Percentiles rank a stretch among this genome's conserved stretches.
Conservation (phyloP, 2,113 vertebrate species). For the Tor tambroides region DNA sequence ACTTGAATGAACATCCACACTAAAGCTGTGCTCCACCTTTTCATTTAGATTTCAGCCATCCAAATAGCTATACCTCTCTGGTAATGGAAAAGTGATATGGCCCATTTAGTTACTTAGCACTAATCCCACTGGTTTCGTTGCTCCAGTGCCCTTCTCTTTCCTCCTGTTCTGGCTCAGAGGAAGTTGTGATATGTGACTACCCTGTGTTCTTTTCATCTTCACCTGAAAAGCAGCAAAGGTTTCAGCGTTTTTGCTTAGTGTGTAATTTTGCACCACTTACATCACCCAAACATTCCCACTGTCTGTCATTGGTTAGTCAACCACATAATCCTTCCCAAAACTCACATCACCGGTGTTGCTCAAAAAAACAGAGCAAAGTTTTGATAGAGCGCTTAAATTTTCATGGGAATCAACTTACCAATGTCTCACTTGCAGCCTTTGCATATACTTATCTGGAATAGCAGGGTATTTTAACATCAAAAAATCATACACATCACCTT, state of each 20-base stretch:
- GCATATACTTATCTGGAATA: not conserved
- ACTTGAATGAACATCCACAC: slow-evolving; percentile 56
- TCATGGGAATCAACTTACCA: not conserved
- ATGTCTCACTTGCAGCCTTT: not conserved
- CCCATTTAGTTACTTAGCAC: slow-evolving; percentile 75
- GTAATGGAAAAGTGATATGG: slow-evolving; percentile 75
- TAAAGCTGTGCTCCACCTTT: slow-evolving; percentile 62
- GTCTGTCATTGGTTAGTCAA: not conserved
- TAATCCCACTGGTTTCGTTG: slow-evolving; percentile 72
- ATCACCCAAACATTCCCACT: not conserved
- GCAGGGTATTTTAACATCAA: not conserved
- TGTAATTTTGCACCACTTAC: not conserved
- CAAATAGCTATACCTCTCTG: slow-evolving; percentile 67
- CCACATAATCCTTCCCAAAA: not conserved
- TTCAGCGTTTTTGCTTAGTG: not conserved
- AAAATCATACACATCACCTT: not conserved
- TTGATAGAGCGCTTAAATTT: not conserved
- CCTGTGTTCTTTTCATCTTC: not conserved
- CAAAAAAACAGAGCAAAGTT: not conserved
- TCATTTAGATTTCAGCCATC: slow-evolving; percentile 68
- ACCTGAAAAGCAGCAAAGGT: not conserved
- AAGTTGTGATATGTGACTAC: slow-evolving; percentile 3
- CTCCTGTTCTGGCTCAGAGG: not conserved
- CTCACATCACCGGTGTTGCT: not conserved
- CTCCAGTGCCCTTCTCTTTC: slow-evolving; percentile 41